Evolutionary conservation across 2,797 vertebrate genomes (phyloP).

Genomic region (Danio kyathit): DNA sequence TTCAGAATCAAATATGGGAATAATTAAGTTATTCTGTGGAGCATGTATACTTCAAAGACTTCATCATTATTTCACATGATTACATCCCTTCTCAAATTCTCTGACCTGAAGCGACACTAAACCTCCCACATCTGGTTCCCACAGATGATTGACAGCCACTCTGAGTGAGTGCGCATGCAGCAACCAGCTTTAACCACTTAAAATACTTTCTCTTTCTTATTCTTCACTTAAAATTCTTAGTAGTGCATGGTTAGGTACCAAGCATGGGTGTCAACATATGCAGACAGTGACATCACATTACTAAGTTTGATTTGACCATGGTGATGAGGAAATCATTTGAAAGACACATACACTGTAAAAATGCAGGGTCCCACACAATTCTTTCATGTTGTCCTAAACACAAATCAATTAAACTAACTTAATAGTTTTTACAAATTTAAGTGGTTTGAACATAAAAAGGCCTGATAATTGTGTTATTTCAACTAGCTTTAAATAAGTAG

Average conservation of each 20-base stretch:
- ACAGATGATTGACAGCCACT: not conserved
- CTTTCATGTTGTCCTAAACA: too few relatives aligned
- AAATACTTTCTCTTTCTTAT: too few relatives aligned
- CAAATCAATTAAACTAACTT: too few relatives aligned
- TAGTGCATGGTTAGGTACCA: not conserved
- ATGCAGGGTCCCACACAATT: too few relatives aligned
- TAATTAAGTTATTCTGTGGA: not conserved
- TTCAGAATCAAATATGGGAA: not conserved
- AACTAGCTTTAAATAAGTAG: too few relatives aligned
- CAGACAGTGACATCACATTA: not conserved
- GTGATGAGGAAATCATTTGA: not conserved
- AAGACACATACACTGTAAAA: not conserved
- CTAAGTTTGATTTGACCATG: not conserved
- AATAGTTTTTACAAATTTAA: too few relatives aligned
- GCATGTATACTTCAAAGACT: not conserved
- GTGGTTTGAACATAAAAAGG: too few relatives aligned
- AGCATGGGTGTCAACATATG: not conserved
- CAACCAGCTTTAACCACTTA: not conserved
- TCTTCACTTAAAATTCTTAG: slow-evolving; percentile 32
- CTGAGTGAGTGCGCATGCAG: not conserved
- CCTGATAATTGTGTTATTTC: too few relatives aligned
- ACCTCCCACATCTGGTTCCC: not conserved
- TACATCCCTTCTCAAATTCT: not conserved
- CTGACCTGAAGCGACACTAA: not conserved
- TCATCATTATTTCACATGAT: not conserved